Percentiles rank a stretch among this genome's conserved stretches.
phyloP scores from a whole-genome alignment of 2,113 vertebrate genomes.

The Galeopterus variegatus region DNA sequence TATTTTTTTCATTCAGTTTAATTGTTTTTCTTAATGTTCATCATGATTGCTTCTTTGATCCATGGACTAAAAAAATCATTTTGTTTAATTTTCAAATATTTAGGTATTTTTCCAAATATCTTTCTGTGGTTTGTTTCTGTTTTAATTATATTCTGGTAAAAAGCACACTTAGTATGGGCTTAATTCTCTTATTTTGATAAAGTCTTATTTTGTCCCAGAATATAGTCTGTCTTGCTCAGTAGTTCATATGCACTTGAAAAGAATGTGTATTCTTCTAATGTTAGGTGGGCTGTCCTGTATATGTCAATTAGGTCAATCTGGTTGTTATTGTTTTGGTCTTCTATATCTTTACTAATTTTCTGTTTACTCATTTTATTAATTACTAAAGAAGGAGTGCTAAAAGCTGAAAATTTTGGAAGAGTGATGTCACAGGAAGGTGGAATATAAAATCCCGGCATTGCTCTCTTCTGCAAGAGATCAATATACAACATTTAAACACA shows the following conservation, averaged over 20 bases:
- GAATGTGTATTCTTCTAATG: background rate
- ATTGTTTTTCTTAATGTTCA: background rate
- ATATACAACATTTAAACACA: too few species aligned
- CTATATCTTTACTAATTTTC: background rate
- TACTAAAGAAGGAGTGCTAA: background rate
- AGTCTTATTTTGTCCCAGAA: background rate
- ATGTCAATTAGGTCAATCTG: background rate
- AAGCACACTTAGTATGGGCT: background rate
- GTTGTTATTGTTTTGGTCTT: background rate
- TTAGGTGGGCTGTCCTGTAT: background rate
- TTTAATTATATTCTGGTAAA: background rate
- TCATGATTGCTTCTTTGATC: background rate
- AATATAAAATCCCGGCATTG: too few species aligned
- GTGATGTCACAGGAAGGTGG: too few species aligned
- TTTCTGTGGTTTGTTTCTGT: background rate
- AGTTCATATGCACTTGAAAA: background rate
- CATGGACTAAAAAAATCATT: background rate
- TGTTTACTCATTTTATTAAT: background rate
- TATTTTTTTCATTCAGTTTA: background rate
- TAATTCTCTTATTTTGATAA: background rate
- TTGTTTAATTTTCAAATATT: background rate
- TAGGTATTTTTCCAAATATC: background rate
- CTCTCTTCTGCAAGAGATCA: too few species aligned
- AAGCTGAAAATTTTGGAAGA: background rate
- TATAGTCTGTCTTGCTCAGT: background rate